Base-by-base conservation (phyloP, 2,888 invertebrate genomes). In the Ptilodon capucinus region DNA sequence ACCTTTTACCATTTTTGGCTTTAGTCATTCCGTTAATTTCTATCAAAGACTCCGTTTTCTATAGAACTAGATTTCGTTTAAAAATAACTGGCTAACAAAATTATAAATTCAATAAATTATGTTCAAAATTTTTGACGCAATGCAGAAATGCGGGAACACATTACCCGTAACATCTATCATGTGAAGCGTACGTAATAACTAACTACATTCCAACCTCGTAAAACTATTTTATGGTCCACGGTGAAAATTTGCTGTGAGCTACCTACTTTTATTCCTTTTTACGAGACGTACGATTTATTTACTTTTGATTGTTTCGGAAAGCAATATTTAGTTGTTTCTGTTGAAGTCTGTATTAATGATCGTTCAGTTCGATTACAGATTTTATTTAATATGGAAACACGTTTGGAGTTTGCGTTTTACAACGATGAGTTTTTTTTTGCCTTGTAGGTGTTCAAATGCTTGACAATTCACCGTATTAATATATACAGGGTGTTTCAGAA, bases 221-320 rank as follows among this genome's bases (percentile, higher is more conserved):
- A 83, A 84, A 74, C 77, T 64, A 71, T 71, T 81, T 84, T 84
- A 84, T 79, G 62, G 69, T 71, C 55, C 54, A 72, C 68, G 66
- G 71, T 68, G 67, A 71, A 78, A 75, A 79, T 72, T 78, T 59
- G 71, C 69, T 64, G 74, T 73, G 72, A 73, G 65, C 68, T 42
- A 32, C 44, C 47, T 60, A 64, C 55, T 75, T 79, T 78, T 72
- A 75, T 78, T 70, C 68, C 60, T 54, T 64, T 67, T 55, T 51
- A 42, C 39, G 40, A 53, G 51, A 48, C 40, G 35, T 30, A 11
- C 44, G 49, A 42, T 21, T 44, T 43, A 25, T 4, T 54, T 52
- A 48, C 46, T 43, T 57, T 60, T 34, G 14, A 6, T 30, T 23
- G 38, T 25, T 21, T 19, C 21, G 9, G 14, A 16, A 14, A 18